phyloP scores from a whole-genome alignment of 1,140 invertebrate genomes.

The Zaprionus camerounensis region DNA sequence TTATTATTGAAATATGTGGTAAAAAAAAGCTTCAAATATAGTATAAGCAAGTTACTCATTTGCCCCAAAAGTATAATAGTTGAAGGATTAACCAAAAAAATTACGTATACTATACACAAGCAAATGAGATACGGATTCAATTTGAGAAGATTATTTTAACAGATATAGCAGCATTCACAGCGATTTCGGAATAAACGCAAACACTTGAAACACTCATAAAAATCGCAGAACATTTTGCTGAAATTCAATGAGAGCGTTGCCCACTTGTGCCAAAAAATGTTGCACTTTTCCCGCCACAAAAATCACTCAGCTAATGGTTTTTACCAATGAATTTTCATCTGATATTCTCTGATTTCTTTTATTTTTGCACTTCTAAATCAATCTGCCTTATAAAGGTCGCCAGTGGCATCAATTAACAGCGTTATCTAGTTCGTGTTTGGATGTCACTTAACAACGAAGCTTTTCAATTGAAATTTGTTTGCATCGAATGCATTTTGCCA shows the following conservation, averaged over 20 bases:
- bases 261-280: conserved; percentile 15
- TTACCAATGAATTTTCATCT: conserved; percentile 42
- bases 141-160: not conserved
- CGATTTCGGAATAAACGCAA: not conserved
- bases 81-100: too few relatives aligned
- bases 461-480: conserved; percentile 5
- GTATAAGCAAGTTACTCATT: too few relatives aligned
- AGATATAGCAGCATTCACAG: not conserved
- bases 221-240: not conserved
- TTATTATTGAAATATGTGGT: too few relatives aligned
- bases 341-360: not conserved
- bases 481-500: not conserved
- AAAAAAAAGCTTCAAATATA: too few relatives aligned
- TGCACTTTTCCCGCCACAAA: conserved; percentile 19
- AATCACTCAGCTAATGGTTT: conserved; percentile 45
- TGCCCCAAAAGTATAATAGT: too few relatives aligned
- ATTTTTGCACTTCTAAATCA: not conserved
- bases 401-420: not conserved
- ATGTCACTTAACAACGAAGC: not conserved
- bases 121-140: too few relatives aligned
- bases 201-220: not conserved
- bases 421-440: not conserved
- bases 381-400: not conserved
- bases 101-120: too few relatives aligned
- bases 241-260: conserved; percentile 4